Base-by-base conservation (phyloP, 2,113 vertebrate genomes). In the Ranitomeya imitator region DNA sequence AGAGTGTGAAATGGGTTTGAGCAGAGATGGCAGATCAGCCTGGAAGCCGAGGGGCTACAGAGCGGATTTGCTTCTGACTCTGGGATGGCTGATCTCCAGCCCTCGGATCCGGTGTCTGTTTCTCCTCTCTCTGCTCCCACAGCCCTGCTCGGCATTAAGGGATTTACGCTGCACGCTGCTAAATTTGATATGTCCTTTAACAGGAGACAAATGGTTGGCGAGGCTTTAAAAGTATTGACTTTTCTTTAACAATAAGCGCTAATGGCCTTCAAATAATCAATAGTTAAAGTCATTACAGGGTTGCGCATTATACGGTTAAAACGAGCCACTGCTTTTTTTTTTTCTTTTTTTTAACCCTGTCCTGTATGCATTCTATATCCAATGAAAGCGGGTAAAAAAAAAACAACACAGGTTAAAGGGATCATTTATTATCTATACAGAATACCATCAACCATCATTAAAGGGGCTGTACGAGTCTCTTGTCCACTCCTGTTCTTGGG, bases 221-320 rank as follows among this genome's bases (percentile, higher is more conserved):
- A 94, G 94, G 95, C 95, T 97, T 96, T 95, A 95, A 96, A 95
- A 94, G 94, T 95, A 98, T 97, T 92, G 96, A 97, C 97, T 97
- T 96, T 96, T 97, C 96, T 96, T 97, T 97, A 97, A 97, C 96
- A 97, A 97, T 97, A 96, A 96, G 95, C 94, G 95, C 96, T 97
- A 97, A 97, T 97, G 96, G 96, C 95, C 95, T 95, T 96, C 95
- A 96, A 94, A 97, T 97, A 97, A 98, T 98, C 97, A 95, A 98
- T 96, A 96, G 95, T 95, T 94, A 95, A 94, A 96, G 95, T 97
- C 96, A 95, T 96, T 97, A 96, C 91, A 94, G 96, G 96, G 94
- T 94, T 94, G 92, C 92, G 89, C 93, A 94, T 94, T 92, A 93
- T 90, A 90, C 91, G 83, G 93, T 92, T 93, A 92, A 93, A 93